Evolutionary conservation across 2,797 vertebrate species (phyloP), one percentile per base, ranked within the genome.

Genomic region (Sebastes wilsoni): DNA sequence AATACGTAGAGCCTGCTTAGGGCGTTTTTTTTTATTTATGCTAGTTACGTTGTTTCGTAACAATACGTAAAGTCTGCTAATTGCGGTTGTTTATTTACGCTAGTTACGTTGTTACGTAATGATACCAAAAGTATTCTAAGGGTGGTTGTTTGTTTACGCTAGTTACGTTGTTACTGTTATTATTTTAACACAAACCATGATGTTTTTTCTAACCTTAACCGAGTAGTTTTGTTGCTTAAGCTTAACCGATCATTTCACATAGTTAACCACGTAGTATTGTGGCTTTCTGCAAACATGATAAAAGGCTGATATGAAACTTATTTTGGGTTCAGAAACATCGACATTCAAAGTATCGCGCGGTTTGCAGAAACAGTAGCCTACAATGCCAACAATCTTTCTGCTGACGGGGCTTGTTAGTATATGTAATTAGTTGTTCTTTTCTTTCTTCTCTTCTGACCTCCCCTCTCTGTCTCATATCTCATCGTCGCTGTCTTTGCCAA

Each of bases 401-500:
- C 5, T 18, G 28, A n/a, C 20, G 5, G 18, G 9, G 0, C 20
- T 62, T 6, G 28, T 34, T 34, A 49, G 27, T 59, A n/a, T 6
- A 8, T 4, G n/a, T 66, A 11, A 10, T 60, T 2, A 55, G 46
- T 54, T 66, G 11, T 52, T 56, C 60, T 61, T 49, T 27, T 3
- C 49, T 20, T 10, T 46, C 46, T 12, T 62, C 64, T 70, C 7
- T 16, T 6, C 49, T 14, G 56, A 69, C 71, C 65, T 80, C 36
- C 13, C 13, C 59, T 76, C 16, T 32, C 8, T 11, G 1, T 23
- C 65, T 70, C 67, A 58, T 75, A 59, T 52, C 64, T 79, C 80
- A 74, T 71, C 74, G 56, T 23, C 1, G 1, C 55, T 69, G 56
- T 34, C 68, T 76, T 20, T 56, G 38, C 66, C 73, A 64, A 69